Conservation (phyloP, 2,797 vertebrate species). For the Rhinichthys osculus region DNA sequence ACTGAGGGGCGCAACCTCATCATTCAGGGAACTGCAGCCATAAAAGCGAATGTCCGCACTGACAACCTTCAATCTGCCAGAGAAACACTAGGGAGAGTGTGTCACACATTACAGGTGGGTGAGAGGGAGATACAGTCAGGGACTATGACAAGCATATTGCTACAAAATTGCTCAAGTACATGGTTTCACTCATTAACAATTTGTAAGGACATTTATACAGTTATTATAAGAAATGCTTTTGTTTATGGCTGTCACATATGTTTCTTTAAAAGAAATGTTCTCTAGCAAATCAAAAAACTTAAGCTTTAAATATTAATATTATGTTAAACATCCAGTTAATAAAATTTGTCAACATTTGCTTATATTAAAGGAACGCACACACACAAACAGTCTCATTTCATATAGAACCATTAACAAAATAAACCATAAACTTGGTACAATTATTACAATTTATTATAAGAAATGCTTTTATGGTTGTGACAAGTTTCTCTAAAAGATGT, state of each 20-base stretch:
- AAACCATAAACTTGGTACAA: too few species aligned
- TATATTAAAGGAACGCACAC: background rate
- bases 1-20: conserved; percentile 71
- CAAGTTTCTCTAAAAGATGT: background rate
- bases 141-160: background rate
- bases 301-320: background rate
- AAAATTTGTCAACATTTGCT: background rate
- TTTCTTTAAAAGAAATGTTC: background rate
- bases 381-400: background rate
- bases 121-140: background rate
- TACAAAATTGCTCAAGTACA: background rate
- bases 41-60: conserved; percentile 70
- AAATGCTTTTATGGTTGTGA: background rate
- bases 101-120: conserved; percentile 79
- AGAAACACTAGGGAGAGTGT: conserved; percentile 73
- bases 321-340: background rate
- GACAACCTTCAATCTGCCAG: conserved; percentile 75
- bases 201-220: background rate
- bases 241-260: background rate
- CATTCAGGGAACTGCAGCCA: conserved; percentile 62
- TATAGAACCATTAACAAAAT: background rate
- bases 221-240: background rate
- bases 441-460: background rate
- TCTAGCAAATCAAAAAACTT: background rate
- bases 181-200: background rate